Base-by-base conservation (phyloP, 2,888 invertebrate species). In the Thera obeliscata region DNA sequence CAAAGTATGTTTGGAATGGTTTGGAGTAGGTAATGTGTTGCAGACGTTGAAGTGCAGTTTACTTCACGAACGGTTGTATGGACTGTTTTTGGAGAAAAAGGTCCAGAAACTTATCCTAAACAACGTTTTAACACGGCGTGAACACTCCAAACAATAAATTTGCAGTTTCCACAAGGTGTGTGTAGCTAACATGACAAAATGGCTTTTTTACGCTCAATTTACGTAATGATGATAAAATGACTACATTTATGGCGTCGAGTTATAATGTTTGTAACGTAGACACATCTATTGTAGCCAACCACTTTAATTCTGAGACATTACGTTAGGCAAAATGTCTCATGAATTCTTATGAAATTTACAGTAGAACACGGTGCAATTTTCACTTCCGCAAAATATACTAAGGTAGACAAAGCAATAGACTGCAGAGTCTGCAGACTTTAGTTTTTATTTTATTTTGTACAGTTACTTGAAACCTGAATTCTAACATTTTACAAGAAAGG, bases 181-280 rank as follows among this genome's bases (percentile, higher is more conserved):
- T 36, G 61, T 59, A 67, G 64, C 56, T 61, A 70, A 67, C 70
- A 69, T 66, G 70, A 67, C 70, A 70, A 75, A 75, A 68, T 71
- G 70, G 61, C 67, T 61, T 73, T 71, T 73, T 73, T 73, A 72
- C 73, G 71, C 72, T 70, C 74, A 73, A 73, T 75, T 73, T 75
- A 71, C 62, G 67, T 69, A 70, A 75, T 72, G 70, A 71, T 70
- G 73, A 75, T 71, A 75, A 64, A 75, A 72, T 72, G 74, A 71
- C 71, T 66, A 69, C 73, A 66, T 67, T 73, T 72, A 70, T 66
- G 67, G 33, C 41, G 61, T 52, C 41, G 69, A 55, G 66, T 67
- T 64, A 65, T 64, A 64, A 70, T 64, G 67, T 59, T 61, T 61
- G 41, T 49, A 67, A 70, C 60, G 67, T 61, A 67, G 67, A 73